phyloP scores from a whole-genome alignment of 2,113 vertebrate genomes.

The Limanda limanda region DNA sequence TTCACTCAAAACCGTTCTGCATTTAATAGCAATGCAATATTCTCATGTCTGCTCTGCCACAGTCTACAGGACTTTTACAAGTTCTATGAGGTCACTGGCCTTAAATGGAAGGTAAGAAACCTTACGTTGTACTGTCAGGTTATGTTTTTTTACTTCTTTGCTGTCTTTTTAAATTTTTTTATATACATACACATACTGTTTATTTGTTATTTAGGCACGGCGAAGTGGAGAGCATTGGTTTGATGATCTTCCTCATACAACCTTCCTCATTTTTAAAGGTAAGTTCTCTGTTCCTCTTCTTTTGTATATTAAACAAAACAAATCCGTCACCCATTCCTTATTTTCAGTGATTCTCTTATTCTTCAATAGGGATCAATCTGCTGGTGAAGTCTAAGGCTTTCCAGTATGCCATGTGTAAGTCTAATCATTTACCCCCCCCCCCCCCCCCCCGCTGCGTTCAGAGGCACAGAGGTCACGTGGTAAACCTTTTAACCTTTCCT shows the following conservation, averaged over 20 bases:
- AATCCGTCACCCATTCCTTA: neutral
- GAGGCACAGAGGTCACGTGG: neutral
- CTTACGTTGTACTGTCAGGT: neutral
- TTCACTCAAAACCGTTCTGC: neutral
- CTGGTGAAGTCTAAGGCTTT: conserved; percentile 94
- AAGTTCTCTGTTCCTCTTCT: conserved; percentile 25
- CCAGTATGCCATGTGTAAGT: conserved; percentile 98
- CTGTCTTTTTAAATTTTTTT: too few relatives aligned
- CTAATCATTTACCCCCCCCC: neutral
- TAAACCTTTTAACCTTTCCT: neutral
- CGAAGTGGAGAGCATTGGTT: conserved; percentile 95
- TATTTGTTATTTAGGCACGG: conserved; percentile 81
- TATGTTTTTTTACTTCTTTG: neutral
- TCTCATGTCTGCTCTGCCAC: conserved; percentile 53
- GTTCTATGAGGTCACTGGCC: conserved; percentile 95
- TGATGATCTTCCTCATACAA: conserved; percentile 94
- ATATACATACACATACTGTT: neutral
- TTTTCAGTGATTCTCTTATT: neutral
- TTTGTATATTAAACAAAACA: neutral
- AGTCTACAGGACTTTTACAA: conserved; percentile 96
- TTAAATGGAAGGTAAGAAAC: conserved; percentile 94
- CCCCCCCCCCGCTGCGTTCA: neutral
- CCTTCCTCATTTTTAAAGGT: conserved; percentile 98
- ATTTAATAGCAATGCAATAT: neutral
- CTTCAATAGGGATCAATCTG: conserved; percentile 90